A percentile compares a stretch with the other conserved stretches of the same genome.
These are phyloP conservation scores for Patagioenas fasciata DNA, from an alignment of 2,113 vertebrate species.

Conservation along the genomic window DNA sequence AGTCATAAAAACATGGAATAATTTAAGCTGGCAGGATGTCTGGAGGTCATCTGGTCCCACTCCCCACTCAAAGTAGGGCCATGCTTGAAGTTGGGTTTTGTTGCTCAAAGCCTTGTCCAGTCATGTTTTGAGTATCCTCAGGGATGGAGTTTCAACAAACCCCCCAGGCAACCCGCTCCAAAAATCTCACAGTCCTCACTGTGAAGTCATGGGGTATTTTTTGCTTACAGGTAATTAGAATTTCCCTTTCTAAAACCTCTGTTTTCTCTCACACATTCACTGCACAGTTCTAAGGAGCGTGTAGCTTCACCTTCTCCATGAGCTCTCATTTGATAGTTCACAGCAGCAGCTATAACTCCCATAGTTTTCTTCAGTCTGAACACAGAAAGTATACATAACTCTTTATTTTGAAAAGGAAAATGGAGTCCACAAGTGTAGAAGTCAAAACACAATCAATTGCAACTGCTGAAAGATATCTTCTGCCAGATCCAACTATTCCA, in stretches of 20 bases:
- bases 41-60: background rate
- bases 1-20: background rate
- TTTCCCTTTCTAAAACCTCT: background rate
- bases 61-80: background rate
- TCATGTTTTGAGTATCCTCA: background rate
- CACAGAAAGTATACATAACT: background rate
- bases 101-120: background rate
- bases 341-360: background rate
- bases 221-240: background rate
- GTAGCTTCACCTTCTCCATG: background rate
- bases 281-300: background rate
- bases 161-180: background rate
- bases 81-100: background rate
- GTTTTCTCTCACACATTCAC: background rate
- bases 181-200: background rate
- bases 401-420: background rate
- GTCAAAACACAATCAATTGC: background rate
- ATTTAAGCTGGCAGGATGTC: slow-evolving; percentile 2
- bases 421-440: background rate
- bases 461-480: background rate
- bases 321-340: background rate
- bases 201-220: background rate
- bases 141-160: background rate
- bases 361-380: background rate
- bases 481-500: background rate